Conservation (phyloP, 2,113 vertebrate genomes). For the Amphilophus citrinellus region DNA sequence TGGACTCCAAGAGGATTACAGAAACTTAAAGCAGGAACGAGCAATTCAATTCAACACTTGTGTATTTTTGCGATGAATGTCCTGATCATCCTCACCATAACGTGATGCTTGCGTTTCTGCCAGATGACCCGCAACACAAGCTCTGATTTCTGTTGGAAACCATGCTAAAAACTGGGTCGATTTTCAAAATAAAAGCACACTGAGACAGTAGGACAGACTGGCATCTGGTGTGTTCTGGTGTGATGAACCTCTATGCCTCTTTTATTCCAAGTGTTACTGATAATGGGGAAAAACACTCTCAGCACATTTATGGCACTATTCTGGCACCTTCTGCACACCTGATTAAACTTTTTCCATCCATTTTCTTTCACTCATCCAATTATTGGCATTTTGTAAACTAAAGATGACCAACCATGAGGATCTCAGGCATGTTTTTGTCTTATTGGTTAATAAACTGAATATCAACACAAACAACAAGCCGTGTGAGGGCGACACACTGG, state of each 20-base stretch:
- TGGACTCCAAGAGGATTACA: not conserved
- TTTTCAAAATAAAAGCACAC: not conserved
- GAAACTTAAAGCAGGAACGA: not conserved
- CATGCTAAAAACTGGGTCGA: not conserved
- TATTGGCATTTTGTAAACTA: not conserved
- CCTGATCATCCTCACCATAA: not conserved
- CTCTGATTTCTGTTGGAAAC: not conserved
- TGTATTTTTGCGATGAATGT: not conserved
- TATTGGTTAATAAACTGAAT: not conserved
- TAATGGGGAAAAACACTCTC: not conserved
- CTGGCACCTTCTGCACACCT: not conserved
- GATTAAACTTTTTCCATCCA: not conserved
- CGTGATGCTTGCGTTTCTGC: not conserved
- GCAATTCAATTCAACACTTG: not conserved
- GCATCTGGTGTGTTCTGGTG: not conserved
- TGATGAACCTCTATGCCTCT: not conserved
- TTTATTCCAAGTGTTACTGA: not conserved
- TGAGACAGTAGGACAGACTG: too few species aligned
- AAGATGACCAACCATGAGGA: not conserved
- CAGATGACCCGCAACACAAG: not conserved
- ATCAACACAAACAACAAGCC: not conserved
- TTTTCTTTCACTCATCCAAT: not conserved
- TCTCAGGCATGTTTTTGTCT: not conserved
- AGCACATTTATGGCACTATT: not conserved
- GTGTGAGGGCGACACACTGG: not conserved